Evolutionary conservation across 2,888 invertebrate genomes (phyloP).

Genomic region (Platypus cylindrus): DNA sequence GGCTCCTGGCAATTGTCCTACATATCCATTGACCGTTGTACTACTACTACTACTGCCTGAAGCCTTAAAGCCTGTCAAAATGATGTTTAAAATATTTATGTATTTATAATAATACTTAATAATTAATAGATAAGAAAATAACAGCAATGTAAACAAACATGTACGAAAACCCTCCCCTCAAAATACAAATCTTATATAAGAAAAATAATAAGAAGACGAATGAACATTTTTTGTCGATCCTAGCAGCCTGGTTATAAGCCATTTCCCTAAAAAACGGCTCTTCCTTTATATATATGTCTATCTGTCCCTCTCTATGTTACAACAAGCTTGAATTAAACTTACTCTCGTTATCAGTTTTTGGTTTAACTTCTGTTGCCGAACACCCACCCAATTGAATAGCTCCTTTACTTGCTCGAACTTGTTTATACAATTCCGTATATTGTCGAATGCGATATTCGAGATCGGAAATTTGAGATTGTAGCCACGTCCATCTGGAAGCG

Average conservation of each 20-base stretch:
- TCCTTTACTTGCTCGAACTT: conserved; percentile 50
- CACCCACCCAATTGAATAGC: conserved; percentile 38
- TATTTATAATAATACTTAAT: too few relatives aligned
- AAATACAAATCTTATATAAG: neutral
- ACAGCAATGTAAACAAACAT: too few relatives aligned
- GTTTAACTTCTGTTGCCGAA: conserved; percentile 30
- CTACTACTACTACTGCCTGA: conserved; percentile 23
- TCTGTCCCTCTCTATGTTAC: too few relatives aligned
- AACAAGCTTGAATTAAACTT: too few relatives aligned
- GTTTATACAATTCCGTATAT: conserved; percentile 66
- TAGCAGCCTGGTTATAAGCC: neutral
- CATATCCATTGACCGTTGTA: conserved; percentile 45
- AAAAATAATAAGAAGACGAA: too few relatives aligned
- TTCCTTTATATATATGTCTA: too few relatives aligned
- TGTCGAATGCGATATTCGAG: conserved; percentile 83
- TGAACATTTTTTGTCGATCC: neutral
- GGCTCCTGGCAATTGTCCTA: conserved; percentile 49
- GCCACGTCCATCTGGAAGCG: conserved; percentile 82
- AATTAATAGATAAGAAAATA: too few relatives aligned
- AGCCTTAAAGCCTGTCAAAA: too few relatives aligned
- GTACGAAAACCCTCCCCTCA: neutral
- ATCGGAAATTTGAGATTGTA: conserved; percentile 85
- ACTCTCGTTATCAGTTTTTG: conserved; percentile 4
- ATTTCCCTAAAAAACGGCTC: too few relatives aligned
- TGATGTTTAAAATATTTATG: too few relatives aligned